Conservation (phyloP, 1,140 invertebrate species). For the Conus ventricosus region DNA sequence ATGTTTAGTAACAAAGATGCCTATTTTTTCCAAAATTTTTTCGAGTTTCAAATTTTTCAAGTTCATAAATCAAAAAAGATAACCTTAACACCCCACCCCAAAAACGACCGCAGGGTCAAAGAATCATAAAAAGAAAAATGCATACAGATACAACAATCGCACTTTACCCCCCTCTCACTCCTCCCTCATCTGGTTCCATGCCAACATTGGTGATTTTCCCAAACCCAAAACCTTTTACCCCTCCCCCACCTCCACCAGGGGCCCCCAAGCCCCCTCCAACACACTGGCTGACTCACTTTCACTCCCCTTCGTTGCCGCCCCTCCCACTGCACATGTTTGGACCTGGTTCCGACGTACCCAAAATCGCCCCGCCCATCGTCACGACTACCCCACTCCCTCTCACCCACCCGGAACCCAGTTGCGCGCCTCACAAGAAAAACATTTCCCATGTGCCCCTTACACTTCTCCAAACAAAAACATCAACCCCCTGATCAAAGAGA, state of each 20-base stretch:
- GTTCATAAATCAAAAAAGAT: too few relatives aligned
- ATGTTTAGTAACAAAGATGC: too few relatives aligned
- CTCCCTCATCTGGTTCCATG: too few relatives aligned
- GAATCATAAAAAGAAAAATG: too few relatives aligned
- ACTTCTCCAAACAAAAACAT: background rate
- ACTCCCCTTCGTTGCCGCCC: slow-evolving; percentile 71
- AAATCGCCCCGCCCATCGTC: slow-evolving; percentile 75
- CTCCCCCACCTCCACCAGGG: too few relatives aligned
- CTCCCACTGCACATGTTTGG: slow-evolving; percentile 74
- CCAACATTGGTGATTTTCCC: too few relatives aligned
- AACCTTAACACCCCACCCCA: background rate
- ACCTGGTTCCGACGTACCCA: slow-evolving; percentile 75
- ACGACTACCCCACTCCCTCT: slow-evolving; percentile 68
- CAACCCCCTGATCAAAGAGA: background rate
- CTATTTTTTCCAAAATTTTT: too few relatives aligned
- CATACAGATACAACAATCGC: background rate
- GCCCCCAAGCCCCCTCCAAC: too few relatives aligned
- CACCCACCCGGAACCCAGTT: slow-evolving; percentile 73
- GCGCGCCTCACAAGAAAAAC: slow-evolving; percentile 59
- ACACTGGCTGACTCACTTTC: slow-evolving; percentile 61
- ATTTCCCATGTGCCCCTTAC: background rate
- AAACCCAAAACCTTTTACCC: too few relatives aligned
- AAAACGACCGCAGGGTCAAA: background rate
- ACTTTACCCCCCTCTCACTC: background rate
- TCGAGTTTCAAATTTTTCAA: too few relatives aligned